A percentile compares a stretch with the other conserved stretches of the same genome.
phyloP scores from a whole-genome alignment of 2,113 vertebrate genomes.

The Lepisosteus osseus region DNA sequence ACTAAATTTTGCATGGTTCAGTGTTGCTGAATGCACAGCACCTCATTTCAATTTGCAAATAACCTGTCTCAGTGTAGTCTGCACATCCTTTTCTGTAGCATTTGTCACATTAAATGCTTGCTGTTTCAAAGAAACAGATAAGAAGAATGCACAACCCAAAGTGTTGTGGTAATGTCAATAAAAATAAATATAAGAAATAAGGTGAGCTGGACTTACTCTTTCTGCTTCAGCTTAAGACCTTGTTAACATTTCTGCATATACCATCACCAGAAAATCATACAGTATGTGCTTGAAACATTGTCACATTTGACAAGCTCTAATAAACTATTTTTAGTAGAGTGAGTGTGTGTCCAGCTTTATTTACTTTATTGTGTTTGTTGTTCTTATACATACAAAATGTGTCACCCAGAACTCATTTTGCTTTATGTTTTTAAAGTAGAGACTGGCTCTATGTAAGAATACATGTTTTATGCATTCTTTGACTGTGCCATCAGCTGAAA shows the following conservation, averaged over 20 bases:
- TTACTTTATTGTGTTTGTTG: neutral
- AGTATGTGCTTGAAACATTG: neutral
- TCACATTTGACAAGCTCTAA: constrained; percentile 13
- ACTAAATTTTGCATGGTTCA: constrained; percentile 24
- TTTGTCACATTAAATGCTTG: no score
- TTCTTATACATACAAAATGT: neutral
- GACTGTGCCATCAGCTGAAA: neutral
- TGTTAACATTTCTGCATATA: no score
- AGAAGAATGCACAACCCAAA: no score
- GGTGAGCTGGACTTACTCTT: no score
- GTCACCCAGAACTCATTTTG: neutral
- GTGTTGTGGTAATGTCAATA: no score
- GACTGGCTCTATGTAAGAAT: neutral
- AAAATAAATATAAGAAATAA: no score
- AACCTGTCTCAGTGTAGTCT: constrained; percentile 17
- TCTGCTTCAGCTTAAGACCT: no score
- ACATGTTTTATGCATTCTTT: neutral
- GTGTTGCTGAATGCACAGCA: constrained; percentile 25
- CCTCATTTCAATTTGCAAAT: constrained; percentile 27
- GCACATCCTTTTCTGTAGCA: neutral
- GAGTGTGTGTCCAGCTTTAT: neutral
- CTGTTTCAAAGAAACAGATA: no score
- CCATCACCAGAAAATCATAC: no score
- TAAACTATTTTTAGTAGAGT: neutral
- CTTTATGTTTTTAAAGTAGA: neutral